Evolutionary conservation across 64 coral and sea anemone species (phyloP), one percentile per base, ranked within the genome.

Genomic region (Porites australiensis): DNA sequence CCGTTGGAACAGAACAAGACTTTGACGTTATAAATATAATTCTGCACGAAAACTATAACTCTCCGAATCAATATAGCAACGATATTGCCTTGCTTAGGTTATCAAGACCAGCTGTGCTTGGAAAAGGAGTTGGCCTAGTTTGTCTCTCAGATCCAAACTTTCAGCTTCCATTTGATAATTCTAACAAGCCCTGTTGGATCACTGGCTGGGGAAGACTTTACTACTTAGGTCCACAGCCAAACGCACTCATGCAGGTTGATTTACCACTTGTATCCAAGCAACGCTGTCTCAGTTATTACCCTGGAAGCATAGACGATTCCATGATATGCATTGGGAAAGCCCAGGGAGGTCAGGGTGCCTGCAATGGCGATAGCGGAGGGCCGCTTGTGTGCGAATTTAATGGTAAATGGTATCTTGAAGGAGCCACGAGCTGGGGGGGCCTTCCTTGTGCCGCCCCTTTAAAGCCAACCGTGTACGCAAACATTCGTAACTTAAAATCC

Each of bases 201-300:
- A 76, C 79, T 27, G 93, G 93, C 0, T 95, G 93, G 93, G 93
- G 93, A n/a, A 89, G 47, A 52, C 72, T 95, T 2, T 60, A 50
- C 8, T 95, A 89, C 2, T 64, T 4, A 19, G 88, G 93, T 8
- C 22, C 60, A 19, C 16, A 65, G 2, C 88, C 93, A 19, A 78
- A 91, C 37, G 54, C 37, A 19, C 88, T 95, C n/a, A 82, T 84
- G 63, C 88, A 95, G 27, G 93, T 89, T 7, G 63, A 80, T 44
- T 50, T 95, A 27, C 93, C 93, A 46, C 82, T 95, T 8, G 89
- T 90, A n/a, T 73, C 65, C 3, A 81, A 79, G 20, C 20, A 64
- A 8, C 74, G 20, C 13, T 95, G 93, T 16, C 3, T 71, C 5
- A 19, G 6, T 9, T 78, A 80, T 0, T 91, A 95, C 53, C 62